Conservation (phyloP, 2,888 invertebrate genomes). For the Phrixothrix hirtus region DNA sequence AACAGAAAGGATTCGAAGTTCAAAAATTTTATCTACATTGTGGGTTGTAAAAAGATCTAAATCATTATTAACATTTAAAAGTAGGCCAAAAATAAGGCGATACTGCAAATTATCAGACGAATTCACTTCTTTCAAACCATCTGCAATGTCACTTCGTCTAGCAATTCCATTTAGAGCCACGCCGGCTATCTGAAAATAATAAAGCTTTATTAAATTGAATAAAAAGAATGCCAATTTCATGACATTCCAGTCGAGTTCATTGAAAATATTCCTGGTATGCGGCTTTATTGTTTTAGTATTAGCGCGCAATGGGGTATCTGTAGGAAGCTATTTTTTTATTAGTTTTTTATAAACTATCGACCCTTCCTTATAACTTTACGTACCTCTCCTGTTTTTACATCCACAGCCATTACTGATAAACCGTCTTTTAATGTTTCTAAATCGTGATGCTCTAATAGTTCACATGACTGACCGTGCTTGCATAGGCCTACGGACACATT, state of each 20-base stretch:
- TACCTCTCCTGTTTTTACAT: constrained; percentile 66
- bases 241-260: constrained; percentile 22
- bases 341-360: neutral
- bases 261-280: constrained; percentile 9
- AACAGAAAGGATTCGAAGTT: constrained; percentile 80
- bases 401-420: constrained; percentile 70
- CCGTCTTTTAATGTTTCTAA: constrained; percentile 73
- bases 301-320: no score
- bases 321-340: constrained; percentile 3
- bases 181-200: constrained; percentile 69
- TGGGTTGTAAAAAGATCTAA: constrained; percentile 70
- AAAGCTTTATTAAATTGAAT: constrained; percentile 25
- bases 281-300: constrained; percentile 25
- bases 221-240: constrained; percentile 28
- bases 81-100: constrained; percentile 76
- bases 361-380: constrained; percentile 26
- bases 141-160: constrained; percentile 71
- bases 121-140: constrained; percentile 69
- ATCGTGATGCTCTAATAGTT: constrained; percentile 73
- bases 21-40: constrained; percentile 72
- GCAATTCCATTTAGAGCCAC: constrained; percentile 79
- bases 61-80: constrained; percentile 71
- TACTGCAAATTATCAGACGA: constrained; percentile 71
- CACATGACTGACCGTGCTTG: constrained; percentile 69
- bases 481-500: constrained; percentile 79